Conservation (phyloP, 2,797 vertebrate genomes). For the Champsocephalus gunnari region DNA sequence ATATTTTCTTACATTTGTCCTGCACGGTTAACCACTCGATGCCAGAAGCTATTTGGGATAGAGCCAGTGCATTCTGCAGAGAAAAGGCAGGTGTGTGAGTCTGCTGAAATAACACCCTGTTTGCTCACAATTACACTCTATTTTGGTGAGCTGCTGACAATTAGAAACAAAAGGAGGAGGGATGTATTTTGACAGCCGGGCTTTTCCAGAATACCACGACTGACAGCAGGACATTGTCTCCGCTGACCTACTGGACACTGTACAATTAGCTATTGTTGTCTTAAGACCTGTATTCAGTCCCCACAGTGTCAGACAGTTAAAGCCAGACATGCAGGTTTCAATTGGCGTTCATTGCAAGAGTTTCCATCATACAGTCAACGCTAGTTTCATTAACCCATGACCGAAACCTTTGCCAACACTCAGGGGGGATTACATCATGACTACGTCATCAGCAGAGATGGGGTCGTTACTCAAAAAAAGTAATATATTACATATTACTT, state of each 20-base stretch:
- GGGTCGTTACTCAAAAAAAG: no score
- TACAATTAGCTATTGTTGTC: constrained; percentile 44
- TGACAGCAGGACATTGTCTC: constrained; percentile 53
- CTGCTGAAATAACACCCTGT: constrained; percentile 36
- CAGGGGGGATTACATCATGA: no score
- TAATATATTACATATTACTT: no score
- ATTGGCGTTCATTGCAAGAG: neutral
- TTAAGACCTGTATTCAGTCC: neutral
- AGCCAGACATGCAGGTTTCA: neutral
- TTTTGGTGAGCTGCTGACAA: constrained; percentile 43
- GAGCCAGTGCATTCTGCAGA: constrained; percentile 55
- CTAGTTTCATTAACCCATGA: no score
- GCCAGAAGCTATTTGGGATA: constrained; percentile 55
- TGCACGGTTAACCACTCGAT: constrained; percentile 39
- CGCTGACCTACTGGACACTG: constrained; percentile 47
- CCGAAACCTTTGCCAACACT: no score
- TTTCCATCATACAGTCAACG: no score
- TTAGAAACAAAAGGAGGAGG: constrained; percentile 27
- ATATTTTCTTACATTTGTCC: constrained; percentile 15
- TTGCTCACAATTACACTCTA: constrained; percentile 31
- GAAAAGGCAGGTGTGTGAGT: constrained; percentile 43
- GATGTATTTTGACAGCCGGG: constrained; percentile 13
- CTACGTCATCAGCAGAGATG: no score
- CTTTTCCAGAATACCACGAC: constrained; percentile 36
- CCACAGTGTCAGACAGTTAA: neutral